Evolutionary conservation across 2,113 vertebrate species (phyloP), one percentile per base, ranked within the genome.

Genomic region (Sitta europaea): DNA sequence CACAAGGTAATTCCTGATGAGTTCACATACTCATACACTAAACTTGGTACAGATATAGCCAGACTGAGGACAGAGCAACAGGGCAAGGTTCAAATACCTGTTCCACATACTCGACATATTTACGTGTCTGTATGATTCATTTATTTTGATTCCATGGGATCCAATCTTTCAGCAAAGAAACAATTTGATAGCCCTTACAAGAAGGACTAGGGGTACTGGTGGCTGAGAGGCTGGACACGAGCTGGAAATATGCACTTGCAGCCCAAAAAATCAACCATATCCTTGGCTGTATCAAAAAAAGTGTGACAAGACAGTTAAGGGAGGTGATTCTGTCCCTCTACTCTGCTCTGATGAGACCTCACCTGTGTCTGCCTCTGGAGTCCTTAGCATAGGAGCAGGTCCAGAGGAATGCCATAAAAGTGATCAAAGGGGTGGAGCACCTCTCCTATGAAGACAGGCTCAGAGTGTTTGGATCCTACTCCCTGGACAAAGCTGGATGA

Each of bases 251-350:
- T 53, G 24, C 0, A 0, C 24, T 53, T 7, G 14, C 45, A 66
- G 65, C 61, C 19, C 35, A 35, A 72, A 59, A 61, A 23, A 23
- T 20, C 42, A 86, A 17, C 9, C 0, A 1, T 28, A 24, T 50
- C 43, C 29, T 68, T 38, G 31, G 36, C 27, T 83, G 14, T 55
- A 57, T 42, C 9, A 40, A 35, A 38, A 18, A 61, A 47, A 11
- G 1, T 0, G 0, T 65, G 48, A 25, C 9, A n/a, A 83, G 35
- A 31, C 1, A 0, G 11, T n/a, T 0, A 5, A 42, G 40, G 14
- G 19, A 59, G 22, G 18, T 5, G 54, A 50, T 58, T 42, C 17
- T 84, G 25, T 2, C 25, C 35, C 20, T 59, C 57, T 50, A 1
- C 23, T 70, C 40, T 3, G 4, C 25, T 63, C 14, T 38, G 2